Evolutionary conservation across 92 coral and sea anemone genomes (phyloP), one percentile per base, ranked within the genome.

Genomic region (Galaxea fascicularis): DNA sequence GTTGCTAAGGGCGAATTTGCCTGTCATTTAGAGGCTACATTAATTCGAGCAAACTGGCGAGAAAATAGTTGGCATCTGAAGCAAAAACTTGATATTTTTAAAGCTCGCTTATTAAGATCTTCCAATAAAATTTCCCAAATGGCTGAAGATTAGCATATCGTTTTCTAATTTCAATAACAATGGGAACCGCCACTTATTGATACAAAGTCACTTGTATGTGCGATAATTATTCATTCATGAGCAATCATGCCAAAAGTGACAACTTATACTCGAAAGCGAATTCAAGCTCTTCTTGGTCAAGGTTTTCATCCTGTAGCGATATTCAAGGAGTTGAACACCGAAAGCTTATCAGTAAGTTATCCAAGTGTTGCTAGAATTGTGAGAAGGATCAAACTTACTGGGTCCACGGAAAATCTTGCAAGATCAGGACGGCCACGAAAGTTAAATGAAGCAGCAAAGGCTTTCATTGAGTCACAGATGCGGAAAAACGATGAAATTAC

Each of bases 371-470:
- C 79, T 17, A 18, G 71, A 44, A 71, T 71, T 10, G 41, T 82
- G 10, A 27, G 46, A 21, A 82, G 54, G 78, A 16, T 45, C 18
- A 28, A 31, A 17, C 22, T 52, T 20, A 82, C 70, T 18, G 52
- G 78, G 9, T 82, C 86, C 10, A 29, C 24, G 17, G 26, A 31
- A 10, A 64, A 82, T 27, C 30, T 82, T 14, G 52, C 77, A 51
- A 63, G 63, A 84, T 21, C 58, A 20, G 88, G 88, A 3, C 46
- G 84, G 65, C 88, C 84, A 75, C 24, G 66, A 65, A 84, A 60
- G 72, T 15, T 84, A 4, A 84, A 84, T 10, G 66, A 76, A 26
- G 63, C 35, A 24, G 73, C 29, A 8, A 59, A 53, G 65, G 63
- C 45, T 16, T 45, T 76, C 16, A 84, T 84, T 15, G 84, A 84